These are phyloP conservation scores for Coronaproctus castanopsis DNA, from an alignment of 2,888 invertebrate species.

Conservation along the genomic window DNA sequence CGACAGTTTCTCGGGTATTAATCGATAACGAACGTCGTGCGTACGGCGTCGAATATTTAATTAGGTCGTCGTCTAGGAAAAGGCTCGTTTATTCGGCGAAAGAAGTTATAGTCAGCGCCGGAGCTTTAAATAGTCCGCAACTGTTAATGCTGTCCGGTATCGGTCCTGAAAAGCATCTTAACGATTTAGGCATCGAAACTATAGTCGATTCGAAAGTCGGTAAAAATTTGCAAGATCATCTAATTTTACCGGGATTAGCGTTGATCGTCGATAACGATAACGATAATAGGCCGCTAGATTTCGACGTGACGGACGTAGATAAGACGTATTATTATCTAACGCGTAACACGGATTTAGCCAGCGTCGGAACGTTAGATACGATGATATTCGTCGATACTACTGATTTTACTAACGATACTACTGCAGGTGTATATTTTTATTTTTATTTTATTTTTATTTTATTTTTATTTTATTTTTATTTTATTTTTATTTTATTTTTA, in stretches of 20 bases:
- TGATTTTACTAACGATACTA: no score
- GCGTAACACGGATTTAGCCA: not conserved
- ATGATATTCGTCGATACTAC: conserved; percentile 1
- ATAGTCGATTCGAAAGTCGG: conserved; percentile 66
- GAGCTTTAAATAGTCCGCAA: conserved; percentile 84
- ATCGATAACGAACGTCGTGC: conserved; percentile 50
- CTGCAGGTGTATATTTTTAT: no score
- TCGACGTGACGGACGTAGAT: no score
- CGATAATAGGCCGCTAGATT: no score
- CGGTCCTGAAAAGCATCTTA: conserved; percentile 48
- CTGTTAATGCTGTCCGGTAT: conserved; percentile 75
- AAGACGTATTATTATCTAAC: not conserved
- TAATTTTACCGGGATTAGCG: conserved; percentile 65
- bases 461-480: no score
- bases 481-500: no score
- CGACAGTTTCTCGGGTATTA: conserved; percentile 39
- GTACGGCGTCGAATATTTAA: conserved; percentile 46
- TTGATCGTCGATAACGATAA: no score
- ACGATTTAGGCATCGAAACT: conserved; percentile 50
- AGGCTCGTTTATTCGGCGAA: conserved; percentile 46
- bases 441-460: no score
- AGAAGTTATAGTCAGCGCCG: conserved; percentile 76
- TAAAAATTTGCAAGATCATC: conserved; percentile 70
- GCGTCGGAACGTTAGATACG: not conserved
- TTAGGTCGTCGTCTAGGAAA: conserved; percentile 29